phyloP scores from a whole-genome alignment of 2,797 vertebrate species.

The Neosilurus hyrtlii region DNA sequence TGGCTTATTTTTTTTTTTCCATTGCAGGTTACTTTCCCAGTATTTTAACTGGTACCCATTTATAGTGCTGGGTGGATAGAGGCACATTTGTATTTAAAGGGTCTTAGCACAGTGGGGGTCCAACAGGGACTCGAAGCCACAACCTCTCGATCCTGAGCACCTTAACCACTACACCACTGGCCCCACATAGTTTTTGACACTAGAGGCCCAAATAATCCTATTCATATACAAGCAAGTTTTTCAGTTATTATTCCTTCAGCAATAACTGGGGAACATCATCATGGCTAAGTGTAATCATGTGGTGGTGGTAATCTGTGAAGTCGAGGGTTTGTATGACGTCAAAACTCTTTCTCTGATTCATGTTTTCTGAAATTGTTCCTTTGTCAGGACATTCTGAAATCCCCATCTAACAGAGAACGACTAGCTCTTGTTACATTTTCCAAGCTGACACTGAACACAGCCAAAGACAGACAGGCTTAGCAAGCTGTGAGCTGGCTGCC shows the following conservation, averaged over 20 bases:
- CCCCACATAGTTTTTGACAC: not conserved
- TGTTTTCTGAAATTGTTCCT: conserved; percentile 16
- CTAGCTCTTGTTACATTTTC: conserved; percentile 54
- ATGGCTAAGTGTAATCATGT: not conserved
- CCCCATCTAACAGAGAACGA: conserved; percentile 36
- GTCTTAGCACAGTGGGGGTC: too few species aligned
- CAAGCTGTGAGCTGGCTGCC: conserved; percentile 44
- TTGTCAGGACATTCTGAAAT: conserved; percentile 45
- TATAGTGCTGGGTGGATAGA: too few species aligned
- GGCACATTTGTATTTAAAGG: too few species aligned
- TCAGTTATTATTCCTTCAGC: not conserved
- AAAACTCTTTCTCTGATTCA: not conserved
- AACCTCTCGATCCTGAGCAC: too few species aligned
- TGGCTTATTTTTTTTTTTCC: not conserved
- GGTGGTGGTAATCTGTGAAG: conserved; percentile 3
- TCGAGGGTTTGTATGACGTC: conserved; percentile 17
- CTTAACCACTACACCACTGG: too few species aligned
- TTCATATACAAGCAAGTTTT: not conserved
- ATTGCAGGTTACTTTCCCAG: too few species aligned
- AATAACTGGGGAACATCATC: not conserved
- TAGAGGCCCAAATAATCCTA: too few species aligned
- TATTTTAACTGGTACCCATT: too few species aligned
- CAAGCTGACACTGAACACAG: conserved; percentile 52
- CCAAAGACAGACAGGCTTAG: conserved; percentile 46
- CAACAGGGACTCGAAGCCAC: too few species aligned